These are phyloP conservation scores for Amazona vittata DNA, from an alignment of 2,113 vertebrate species.

Conservation along the genomic window DNA sequence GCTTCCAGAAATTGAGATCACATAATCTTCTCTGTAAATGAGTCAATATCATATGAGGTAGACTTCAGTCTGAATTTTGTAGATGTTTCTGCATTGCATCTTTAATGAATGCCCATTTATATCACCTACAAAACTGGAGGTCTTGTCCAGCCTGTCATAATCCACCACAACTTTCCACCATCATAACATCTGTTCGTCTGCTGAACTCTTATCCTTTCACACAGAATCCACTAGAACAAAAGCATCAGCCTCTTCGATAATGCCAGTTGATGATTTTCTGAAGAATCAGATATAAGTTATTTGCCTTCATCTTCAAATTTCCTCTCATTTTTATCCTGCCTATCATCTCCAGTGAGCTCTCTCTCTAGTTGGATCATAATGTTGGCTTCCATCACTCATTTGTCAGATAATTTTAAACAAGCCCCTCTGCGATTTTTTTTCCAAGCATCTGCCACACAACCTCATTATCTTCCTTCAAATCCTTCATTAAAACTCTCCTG, in stretches of 20 bases:
- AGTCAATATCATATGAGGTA: background rate
- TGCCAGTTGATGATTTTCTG: background rate
- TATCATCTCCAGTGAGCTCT: background rate
- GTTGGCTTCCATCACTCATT: slow-evolving; percentile 7
- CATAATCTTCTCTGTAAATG: background rate
- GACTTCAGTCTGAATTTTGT: background rate
- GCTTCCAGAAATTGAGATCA: background rate
- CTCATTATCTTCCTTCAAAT: slow-evolving; percentile 66
- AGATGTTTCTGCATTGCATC: background rate
- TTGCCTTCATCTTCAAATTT: slow-evolving; percentile 5
- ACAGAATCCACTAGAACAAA: background rate
- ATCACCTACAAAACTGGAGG: background rate
- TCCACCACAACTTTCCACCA: background rate
- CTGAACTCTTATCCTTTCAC: background rate
- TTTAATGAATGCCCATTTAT: background rate
- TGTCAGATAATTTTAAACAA: slow-evolving; percentile 59
- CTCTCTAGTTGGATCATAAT: background rate
- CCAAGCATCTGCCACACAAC: slow-evolving; percentile 59
- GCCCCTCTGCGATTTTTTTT: slow-evolving; percentile 49
- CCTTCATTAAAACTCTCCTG: slow-evolving; percentile 67
- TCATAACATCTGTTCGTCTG: background rate
- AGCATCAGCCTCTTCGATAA: background rate
- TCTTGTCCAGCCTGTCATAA: background rate
- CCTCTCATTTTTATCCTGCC: background rate
- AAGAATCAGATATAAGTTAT: background rate